Base-by-base conservation (phyloP, 1,140 invertebrate genomes). In the Drosophila tristis region DNA sequence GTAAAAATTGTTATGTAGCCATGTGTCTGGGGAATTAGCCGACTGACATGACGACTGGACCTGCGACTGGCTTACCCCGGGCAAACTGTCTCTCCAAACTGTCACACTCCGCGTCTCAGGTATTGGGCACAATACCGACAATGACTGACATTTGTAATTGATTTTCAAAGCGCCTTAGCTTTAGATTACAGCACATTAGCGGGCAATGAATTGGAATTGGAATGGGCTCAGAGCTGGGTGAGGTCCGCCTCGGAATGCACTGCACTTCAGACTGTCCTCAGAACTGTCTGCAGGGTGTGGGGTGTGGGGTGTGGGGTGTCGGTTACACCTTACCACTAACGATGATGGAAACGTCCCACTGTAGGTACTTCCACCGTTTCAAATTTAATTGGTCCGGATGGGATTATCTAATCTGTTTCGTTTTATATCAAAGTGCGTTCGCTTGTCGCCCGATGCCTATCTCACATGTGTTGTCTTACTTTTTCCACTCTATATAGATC, bases 131-230 rank as follows among this genome's bases (percentile, higher is more conserved):
- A 80, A 80, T 70, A 70, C 48, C 65, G 67, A 58, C 64, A 71
- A 77, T 81, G 81, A 87, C 56, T 66, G 80, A 87, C 80, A 80
- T 80, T 86, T 81, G 73, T 86, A 85, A 85, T 86, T 85, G 81
- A 81, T 85, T 85, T 86, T 35, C 64, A 62, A 80, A 85, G 63
- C 64, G 78, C 82, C 67, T 86, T 87, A 85, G 78, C 78, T 70
- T 70, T 70, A 72, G 80, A 77, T 85, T 86, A 85, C 80, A 87
- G 71, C 78, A 81, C 80, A 85, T 86, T 85, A 85, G 71, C 73
- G 54, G 48, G 47, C 54, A 45, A 67, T 53, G 66, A 53, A 66
- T 43, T 50, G 57, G 55, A 11, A 25, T 39, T 4, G 29, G 25
- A 9, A 47, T 43, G 53, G 43, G 20, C 16, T 16, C 16, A 16